Conservation (phyloP, 2,113 vertebrate genomes). For the Mastomys coucha region DNA sequence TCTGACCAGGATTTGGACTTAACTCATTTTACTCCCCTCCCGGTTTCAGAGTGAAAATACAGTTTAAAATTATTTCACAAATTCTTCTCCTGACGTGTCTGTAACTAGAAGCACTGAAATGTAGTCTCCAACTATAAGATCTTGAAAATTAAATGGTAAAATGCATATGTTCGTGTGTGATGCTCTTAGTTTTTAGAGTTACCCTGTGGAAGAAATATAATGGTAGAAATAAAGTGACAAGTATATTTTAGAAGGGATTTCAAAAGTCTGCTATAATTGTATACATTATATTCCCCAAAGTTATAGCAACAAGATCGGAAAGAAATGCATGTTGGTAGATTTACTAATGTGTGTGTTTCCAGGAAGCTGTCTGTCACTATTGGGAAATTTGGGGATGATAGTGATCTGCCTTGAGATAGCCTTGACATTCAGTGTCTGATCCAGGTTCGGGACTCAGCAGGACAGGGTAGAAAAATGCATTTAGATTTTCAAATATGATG, state of each 20-base stretch:
- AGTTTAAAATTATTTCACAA: constrained; percentile 27
- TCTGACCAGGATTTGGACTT: constrained; percentile 50
- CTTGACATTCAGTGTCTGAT: constrained; percentile 18
- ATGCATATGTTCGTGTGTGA: constrained; percentile 30
- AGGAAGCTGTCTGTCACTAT: neutral
- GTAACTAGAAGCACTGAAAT: constrained; percentile 32
- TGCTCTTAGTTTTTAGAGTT: constrained; percentile 32
- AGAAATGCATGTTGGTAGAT: constrained; percentile 4
- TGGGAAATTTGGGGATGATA: constrained; percentile 25
- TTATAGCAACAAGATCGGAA: constrained; percentile 49
- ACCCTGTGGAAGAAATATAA: neutral
- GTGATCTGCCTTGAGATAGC: neutral
- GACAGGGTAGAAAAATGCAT: constrained; percentile 49
- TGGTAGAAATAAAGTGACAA: constrained; percentile 46
- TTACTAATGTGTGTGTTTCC: constrained; percentile 23
- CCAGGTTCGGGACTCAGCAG: constrained; percentile 28
- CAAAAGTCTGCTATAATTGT: constrained; percentile 12
- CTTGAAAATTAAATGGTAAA: constrained; percentile 13
- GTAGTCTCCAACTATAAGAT: constrained; percentile 35
- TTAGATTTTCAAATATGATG: constrained; percentile 55
- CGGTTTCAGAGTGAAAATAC: constrained; percentile 49
- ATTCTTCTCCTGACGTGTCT: neutral
- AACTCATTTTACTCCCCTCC: neutral
- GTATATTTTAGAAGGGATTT: constrained; percentile 49
- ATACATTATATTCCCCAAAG: neutral